Conservation (phyloP, 2,888 invertebrate genomes). For the Callimorpha dominula region DNA sequence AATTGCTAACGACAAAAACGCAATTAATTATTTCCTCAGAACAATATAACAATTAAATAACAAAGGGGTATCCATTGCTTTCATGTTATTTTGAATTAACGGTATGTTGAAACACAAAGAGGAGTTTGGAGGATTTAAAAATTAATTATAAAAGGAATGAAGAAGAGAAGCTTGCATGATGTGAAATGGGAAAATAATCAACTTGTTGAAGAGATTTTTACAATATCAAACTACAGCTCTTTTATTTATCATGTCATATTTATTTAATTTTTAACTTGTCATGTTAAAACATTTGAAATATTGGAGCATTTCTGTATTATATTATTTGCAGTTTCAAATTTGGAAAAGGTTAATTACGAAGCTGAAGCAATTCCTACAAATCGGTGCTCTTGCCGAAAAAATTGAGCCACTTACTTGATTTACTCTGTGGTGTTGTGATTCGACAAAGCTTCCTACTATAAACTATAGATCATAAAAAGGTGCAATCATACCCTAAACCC, state of each 20-base stretch:
- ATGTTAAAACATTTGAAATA: neutral
- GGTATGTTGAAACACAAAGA: slow-evolving; percentile 52
- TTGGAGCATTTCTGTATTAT: neutral
- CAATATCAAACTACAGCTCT: slow-evolving; percentile 44
- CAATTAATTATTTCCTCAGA: slow-evolving; percentile 44
- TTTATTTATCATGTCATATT: neutral
- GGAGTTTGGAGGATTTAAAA: slow-evolving; percentile 56
- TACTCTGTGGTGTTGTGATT: neutral
- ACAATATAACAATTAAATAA: slow-evolving; percentile 45
- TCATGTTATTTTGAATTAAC: slow-evolving; percentile 58
- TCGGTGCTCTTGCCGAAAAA: neutral
- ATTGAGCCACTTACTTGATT: neutral
- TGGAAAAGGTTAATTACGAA: neutral
- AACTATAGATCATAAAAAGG: too few species aligned
- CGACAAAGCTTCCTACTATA: neutral
- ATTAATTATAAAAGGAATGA: slow-evolving; percentile 61
- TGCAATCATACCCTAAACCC: too few species aligned
- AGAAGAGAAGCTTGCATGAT: slow-evolving; percentile 55
- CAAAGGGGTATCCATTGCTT: slow-evolving; percentile 36
- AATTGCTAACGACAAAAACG: slow-evolving; percentile 37
- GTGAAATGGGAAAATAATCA: slow-evolving; percentile 57
- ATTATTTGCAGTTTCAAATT: neutral
- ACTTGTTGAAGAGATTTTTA: slow-evolving; percentile 59
- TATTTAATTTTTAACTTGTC: neutral
- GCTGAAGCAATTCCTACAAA: neutral